Evolutionary conservation across 2,888 invertebrate species (phyloP).

Genomic region (Xylophagus ater): DNA sequence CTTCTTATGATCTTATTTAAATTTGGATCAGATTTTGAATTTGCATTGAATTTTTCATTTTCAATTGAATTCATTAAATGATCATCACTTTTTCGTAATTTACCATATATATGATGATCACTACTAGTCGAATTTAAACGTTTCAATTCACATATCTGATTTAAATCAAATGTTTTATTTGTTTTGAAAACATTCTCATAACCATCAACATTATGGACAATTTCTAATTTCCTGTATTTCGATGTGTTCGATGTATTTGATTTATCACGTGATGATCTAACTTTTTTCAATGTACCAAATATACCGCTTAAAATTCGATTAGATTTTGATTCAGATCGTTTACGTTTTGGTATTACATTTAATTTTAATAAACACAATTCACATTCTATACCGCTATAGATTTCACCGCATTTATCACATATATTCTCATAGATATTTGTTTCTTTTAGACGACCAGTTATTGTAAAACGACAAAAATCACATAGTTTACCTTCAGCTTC

Average conservation of each 20-base stretch:
- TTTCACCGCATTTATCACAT: constrained; percentile 30
- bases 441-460: constrained; percentile 24
- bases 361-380: constrained; percentile 11
- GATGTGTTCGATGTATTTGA: constrained; percentile 14
- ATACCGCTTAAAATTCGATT: constrained; percentile 10
- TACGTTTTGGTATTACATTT: not conserved
- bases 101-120: constrained; percentile 32
- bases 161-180: constrained; percentile 34
- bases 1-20: constrained; percentile 9
- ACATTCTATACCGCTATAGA: constrained; percentile 30
- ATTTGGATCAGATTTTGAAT: constrained; percentile 15
- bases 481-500: constrained; percentile 32
- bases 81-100: constrained; percentile 22
- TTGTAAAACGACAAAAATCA: constrained; percentile 33
- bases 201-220: constrained; percentile 35
- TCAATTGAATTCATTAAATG: constrained; percentile 16
- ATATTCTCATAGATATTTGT: constrained; percentile 34
- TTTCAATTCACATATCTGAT: constrained; percentile 33
- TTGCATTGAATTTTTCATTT: not conserved
- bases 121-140: not conserved
- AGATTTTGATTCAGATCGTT: not conserved
- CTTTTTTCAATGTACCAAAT: constrained; percentile 13
- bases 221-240: constrained; percentile 24
- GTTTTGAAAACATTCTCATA: constrained; percentile 32
- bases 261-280: constrained; percentile 9